These are phyloP conservation scores for Heliconius melpomene DNA, from an alignment of 1,140 invertebrate species.

Conservation along the genomic window DNA sequence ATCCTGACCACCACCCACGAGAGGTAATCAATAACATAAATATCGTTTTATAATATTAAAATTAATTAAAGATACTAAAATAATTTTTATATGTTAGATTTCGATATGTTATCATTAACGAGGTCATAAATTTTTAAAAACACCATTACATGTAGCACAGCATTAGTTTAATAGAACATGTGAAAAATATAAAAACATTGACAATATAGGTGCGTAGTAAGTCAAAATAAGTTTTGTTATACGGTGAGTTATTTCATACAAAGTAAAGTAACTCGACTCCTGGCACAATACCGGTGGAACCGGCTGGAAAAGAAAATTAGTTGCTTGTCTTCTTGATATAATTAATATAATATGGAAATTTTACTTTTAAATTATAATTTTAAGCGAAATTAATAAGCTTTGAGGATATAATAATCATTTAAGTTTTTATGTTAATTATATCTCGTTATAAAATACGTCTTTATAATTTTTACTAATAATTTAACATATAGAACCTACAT, in stretches of 20 bases:
- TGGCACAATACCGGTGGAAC: conserved; percentile 45
- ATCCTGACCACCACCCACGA: neutral
- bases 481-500: neutral
- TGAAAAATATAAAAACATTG: neutral
- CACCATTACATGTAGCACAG: neutral
- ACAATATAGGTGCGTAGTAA: conserved; percentile 2
- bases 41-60: neutral
- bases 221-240: conserved; percentile 25
- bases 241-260: conserved; percentile 25
- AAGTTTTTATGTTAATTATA: neutral
- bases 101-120: neutral
- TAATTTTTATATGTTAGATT: neutral
- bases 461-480: neutral
- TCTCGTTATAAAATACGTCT: neutral
- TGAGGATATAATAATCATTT: neutral
- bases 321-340: conserved; percentile 18
- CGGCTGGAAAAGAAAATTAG: conserved; percentile 45
- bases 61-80: neutral
- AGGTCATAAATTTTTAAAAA: neutral
- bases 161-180: neutral
- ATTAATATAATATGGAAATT: conserved; percentile 38
- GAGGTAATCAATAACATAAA: neutral
- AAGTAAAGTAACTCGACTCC: conserved; percentile 35
- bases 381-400: conserved; percentile 5
- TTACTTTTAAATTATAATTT: conserved; percentile 16